These are phyloP conservation scores for Myotis planiceps DNA, from an alignment of 2,797 vertebrate genomes.

Conservation along the genomic window DNA sequence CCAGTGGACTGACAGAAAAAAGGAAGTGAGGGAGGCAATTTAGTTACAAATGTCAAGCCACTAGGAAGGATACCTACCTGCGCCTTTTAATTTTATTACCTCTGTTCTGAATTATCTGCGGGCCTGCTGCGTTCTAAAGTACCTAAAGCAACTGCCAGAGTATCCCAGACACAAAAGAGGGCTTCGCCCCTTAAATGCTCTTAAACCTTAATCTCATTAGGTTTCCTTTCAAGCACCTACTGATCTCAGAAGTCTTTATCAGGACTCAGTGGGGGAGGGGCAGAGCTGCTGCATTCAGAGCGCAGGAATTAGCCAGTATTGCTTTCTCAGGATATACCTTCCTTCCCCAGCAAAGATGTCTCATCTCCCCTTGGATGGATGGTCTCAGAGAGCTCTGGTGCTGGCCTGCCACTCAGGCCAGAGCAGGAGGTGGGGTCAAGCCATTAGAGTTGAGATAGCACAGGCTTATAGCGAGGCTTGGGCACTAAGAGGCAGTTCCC, in stretches of 20 bases:
- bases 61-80: neutral
- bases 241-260: constrained; percentile 59
- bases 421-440: neutral
- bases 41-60: neutral
- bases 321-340: neutral
- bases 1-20: neutral
- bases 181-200: constrained; percentile 44
- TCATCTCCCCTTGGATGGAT: neutral
- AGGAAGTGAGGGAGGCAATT: neutral
- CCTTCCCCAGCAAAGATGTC: neutral
- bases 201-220: constrained; percentile 67
- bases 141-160: neutral
- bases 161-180: neutral
- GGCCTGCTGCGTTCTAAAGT: neutral
- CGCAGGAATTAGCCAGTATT: neutral
- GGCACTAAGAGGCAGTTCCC: neutral
- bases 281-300: neutral
- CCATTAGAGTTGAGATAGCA: neutral
- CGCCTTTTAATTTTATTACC: neutral
- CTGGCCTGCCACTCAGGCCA: neutral
- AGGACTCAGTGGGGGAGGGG: neutral
- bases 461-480: neutral
- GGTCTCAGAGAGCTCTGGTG: neutral
- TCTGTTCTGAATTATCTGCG: constrained; percentile 31
- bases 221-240: constrained; percentile 60